Conservation (phyloP, 2,113 vertebrate genomes). For the Mormoops blainvillei region DNA sequence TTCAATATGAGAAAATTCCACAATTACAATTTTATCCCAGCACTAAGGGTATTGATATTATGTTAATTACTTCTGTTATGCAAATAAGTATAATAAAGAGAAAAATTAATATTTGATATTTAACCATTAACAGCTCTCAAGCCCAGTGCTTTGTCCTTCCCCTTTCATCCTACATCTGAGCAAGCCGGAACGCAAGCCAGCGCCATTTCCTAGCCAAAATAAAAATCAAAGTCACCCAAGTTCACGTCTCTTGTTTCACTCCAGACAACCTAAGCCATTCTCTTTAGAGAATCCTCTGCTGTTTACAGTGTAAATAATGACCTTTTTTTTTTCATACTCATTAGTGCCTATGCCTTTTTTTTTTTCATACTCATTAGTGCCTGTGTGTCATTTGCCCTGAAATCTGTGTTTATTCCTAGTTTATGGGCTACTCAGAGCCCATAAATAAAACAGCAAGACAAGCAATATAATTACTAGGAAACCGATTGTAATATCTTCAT, state of each 20-base stretch:
- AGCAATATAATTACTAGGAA: background rate
- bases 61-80: background rate
- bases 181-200: background rate
- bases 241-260: background rate
- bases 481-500: background rate
- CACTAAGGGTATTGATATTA: background rate
- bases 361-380: background rate
- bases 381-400: background rate
- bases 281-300: background rate
- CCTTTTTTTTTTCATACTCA: background rate
- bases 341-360: background rate
- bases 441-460: background rate
- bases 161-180: background rate
- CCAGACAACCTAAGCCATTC: background rate
- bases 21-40: background rate
- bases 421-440: background rate
- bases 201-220: background rate
- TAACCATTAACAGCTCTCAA: background rate
- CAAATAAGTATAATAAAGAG: background rate
- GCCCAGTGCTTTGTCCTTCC: fast-evolving
- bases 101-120: background rate
- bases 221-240: background rate
- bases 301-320: background rate
- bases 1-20: background rate
- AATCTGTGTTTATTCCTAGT: background rate